Evolutionary conservation across 2,888 invertebrate genomes (phyloP).

Genomic region (Tyria jacobaeae): DNA sequence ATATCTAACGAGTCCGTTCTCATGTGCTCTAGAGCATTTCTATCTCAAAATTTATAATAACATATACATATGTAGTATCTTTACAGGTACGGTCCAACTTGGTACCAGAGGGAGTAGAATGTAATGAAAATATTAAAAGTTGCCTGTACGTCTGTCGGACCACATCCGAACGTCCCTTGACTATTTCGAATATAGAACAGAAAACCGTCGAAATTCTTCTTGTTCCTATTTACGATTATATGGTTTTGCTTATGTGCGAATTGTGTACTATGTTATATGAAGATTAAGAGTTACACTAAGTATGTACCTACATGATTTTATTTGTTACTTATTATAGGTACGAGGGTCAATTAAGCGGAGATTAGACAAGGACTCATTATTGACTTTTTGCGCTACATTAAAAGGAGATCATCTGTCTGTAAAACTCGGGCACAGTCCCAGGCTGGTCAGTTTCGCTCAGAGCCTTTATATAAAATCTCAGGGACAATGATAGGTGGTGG

Average conservation of each 20-base stretch:
- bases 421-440: too few relatives aligned
- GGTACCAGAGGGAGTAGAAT: conserved; percentile 49
- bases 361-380: too few relatives aligned
- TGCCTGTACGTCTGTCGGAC: conserved; percentile 51
- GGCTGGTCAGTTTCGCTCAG: too few relatives aligned
- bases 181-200: conserved; percentile 50
- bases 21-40: neutral
- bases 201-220: conserved; percentile 33
- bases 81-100: conserved; percentile 15
- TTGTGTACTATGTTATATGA: neutral
- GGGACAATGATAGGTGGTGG: too few relatives aligned
- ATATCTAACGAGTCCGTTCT: too few relatives aligned
- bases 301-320: neutral
- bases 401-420: too few relatives aligned
- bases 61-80: neutral
- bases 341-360: too few relatives aligned
- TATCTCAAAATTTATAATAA: too few relatives aligned
- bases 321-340: too few relatives aligned
- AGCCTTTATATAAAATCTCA: too few relatives aligned
- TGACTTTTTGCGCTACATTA: too few relatives aligned
- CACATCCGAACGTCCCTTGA: conserved; percentile 59
- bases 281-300: too few relatives aligned
- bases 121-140: conserved; percentile 70
- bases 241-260: neutral
- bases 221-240: conserved; percentile 6